A percentile compares a stretch with the other conserved stretches of the same genome.
phyloP scores from a whole-genome alignment of 64 coral and sea anemone species.

The Montipora foliosa region DNA sequence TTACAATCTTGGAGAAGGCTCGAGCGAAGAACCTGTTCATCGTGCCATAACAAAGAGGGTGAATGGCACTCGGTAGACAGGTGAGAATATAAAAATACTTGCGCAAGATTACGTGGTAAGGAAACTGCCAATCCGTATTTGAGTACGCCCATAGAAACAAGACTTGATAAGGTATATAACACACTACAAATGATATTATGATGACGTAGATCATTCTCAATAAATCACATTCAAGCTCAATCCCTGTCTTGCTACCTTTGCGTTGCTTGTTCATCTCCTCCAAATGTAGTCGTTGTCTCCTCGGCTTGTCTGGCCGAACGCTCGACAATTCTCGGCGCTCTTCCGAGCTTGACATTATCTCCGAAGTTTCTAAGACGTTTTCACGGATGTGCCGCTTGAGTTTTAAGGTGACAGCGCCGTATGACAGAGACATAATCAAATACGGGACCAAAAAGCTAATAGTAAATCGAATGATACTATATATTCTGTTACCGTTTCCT shows the following conservation, averaged over 20 bases:
- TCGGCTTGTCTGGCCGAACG: background rate
- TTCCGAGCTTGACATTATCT: background rate
- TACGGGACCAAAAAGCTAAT: slow-evolving; percentile 58
- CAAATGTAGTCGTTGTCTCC: background rate
- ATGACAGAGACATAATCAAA: slow-evolving; percentile 59
- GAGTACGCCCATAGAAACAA: slow-evolving; percentile 50
- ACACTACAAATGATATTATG: slow-evolving; percentile 73
- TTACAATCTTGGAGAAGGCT: slow-evolving; percentile 46
- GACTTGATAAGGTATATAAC: slow-evolving; percentile 81
- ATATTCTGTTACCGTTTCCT: background rate
- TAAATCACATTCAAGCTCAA: slow-evolving; percentile 74
- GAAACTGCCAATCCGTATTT: background rate
- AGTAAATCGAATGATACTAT: slow-evolving; percentile 58
- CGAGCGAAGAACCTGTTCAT: slow-evolving; percentile 70
- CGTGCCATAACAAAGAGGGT: slow-evolving; percentile 93
- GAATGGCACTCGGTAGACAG: slow-evolving; percentile 75
- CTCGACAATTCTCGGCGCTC: background rate
- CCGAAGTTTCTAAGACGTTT: background rate
- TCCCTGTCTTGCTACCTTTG: background rate
- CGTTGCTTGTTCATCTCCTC: background rate
- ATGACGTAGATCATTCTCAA: slow-evolving; percentile 95
- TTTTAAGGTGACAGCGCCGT: slow-evolving; percentile 63
- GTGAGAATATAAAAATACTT: slow-evolving; percentile 69
- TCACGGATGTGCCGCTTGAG: slow-evolving; percentile 67
- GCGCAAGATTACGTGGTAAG: slow-evolving; percentile 40